Evolutionary conservation across 2,797 vertebrate species (phyloP).

Genomic region (Champsocephalus esox): DNA sequence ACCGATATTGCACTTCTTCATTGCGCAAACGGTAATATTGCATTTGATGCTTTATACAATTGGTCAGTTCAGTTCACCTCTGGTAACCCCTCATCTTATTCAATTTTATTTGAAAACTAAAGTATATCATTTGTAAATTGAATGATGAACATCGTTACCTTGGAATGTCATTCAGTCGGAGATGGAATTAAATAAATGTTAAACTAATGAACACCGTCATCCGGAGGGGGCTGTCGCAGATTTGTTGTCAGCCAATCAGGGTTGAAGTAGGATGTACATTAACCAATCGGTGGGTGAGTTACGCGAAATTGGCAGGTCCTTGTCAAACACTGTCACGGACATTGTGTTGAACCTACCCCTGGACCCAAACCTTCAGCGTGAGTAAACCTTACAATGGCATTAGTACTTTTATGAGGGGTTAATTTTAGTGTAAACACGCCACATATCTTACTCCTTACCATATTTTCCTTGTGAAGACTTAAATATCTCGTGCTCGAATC

Average conservation of each 20-base stretch:
- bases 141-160: slow-evolving; percentile 39
- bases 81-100: no score
- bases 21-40: neutral
- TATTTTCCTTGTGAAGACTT: neutral
- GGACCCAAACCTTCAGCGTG: slow-evolving; percentile 59
- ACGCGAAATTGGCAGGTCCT: slow-evolving; percentile 59
- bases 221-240: neutral
- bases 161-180: slow-evolving; percentile 77
- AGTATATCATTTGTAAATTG: neutral
- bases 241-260: slow-evolving; percentile 60
- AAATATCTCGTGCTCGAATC: slow-evolving; percentile 60
- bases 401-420: neutral
- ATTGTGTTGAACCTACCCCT: slow-evolving; percentile 64
- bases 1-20: neutral
- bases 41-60: neutral
- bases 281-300: slow-evolving; percentile 63
- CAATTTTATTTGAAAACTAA: neutral
- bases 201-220: slow-evolving; percentile 46
- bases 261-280: fast-evolving
- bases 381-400: slow-evolving; percentile 53
- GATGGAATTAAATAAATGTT: slow-evolving; percentile 52
- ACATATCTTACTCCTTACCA: fast-evolving
- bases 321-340: slow-evolving; percentile 65
- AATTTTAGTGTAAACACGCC: fast-evolving
- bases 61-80: no score